Evolutionary conservation across 2,113 vertebrate species (phyloP).

Genomic region (Lamprotornis superbus): DNA sequence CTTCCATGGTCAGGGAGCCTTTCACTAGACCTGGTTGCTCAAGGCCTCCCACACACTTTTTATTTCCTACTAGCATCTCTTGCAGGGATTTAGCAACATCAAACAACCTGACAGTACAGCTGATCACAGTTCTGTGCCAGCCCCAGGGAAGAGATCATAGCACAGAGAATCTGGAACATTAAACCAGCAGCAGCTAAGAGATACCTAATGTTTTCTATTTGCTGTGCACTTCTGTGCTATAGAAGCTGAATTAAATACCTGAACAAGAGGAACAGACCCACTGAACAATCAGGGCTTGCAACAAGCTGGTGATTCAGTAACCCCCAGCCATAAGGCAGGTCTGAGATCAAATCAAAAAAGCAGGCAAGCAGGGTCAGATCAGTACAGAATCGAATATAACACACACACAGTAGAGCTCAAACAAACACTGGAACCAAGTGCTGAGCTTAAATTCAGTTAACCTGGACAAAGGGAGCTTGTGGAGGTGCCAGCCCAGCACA

Average conservation of each 20-base stretch:
- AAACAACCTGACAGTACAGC: neutral
- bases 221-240: neutral
- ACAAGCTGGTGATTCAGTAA: neutral
- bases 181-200: neutral
- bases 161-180: neutral
- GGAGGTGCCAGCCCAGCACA: neutral
- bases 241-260: neutral
- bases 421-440: fast-evolving
- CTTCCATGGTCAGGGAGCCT: neutral
- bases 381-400: neutral
- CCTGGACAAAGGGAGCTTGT: neutral
- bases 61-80: neutral
- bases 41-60: neutral
- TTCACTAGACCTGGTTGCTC: neutral
- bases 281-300: neutral
- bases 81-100: neutral
- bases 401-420: neutral
- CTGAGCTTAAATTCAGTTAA: neutral
- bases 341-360: neutral
- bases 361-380: neutral
- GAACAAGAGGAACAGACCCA: neutral
- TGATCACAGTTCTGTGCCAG: neutral
- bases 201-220: neutral
- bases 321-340: neutral
- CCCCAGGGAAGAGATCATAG: neutral